Evolutionary conservation across 2,888 invertebrate genomes (phyloP).

Genomic region (Pterobdella sp.): DNA sequence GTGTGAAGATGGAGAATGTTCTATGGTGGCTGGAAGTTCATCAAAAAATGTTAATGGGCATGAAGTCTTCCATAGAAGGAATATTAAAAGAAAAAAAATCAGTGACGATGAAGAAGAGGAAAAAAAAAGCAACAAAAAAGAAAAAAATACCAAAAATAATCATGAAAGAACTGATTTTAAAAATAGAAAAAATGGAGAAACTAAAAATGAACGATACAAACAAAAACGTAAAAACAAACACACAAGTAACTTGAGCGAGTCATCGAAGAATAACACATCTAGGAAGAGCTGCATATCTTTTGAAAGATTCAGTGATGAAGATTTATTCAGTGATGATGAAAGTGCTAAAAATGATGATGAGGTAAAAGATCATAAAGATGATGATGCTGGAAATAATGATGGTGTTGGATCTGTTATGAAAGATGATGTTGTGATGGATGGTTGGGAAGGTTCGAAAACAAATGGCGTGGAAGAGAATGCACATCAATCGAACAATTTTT

Average conservation of each 20-base stretch:
- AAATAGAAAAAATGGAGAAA: neutral
- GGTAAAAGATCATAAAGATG: neutral
- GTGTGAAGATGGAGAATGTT: too few relatives aligned
- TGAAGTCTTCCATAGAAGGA: neutral
- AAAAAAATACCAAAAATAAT: neutral
- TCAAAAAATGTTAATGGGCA: neutral
- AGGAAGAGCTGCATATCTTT: neutral
- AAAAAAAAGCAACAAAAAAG: neutral
- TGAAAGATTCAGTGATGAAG: conserved; percentile 12
- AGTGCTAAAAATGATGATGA: conserved; percentile 12
- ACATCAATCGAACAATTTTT: too few relatives aligned
- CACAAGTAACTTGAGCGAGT: neutral
- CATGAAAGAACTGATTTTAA: neutral
- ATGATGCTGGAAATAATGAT: neutral
- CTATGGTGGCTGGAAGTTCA: neutral
- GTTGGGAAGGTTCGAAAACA: neutral
- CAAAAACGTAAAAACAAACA: neutral
- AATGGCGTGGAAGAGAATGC: neutral
- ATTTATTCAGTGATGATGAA: neutral
- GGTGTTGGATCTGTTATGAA: neutral
- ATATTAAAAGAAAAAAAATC: neutral
- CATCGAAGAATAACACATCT: neutral
- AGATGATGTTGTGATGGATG: neutral
- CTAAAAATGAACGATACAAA: neutral
- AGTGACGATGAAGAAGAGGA: conserved; percentile 3